Conservation (phyloP, 2,113 vertebrate species). For the Ceyx cyanopectus region DNA sequence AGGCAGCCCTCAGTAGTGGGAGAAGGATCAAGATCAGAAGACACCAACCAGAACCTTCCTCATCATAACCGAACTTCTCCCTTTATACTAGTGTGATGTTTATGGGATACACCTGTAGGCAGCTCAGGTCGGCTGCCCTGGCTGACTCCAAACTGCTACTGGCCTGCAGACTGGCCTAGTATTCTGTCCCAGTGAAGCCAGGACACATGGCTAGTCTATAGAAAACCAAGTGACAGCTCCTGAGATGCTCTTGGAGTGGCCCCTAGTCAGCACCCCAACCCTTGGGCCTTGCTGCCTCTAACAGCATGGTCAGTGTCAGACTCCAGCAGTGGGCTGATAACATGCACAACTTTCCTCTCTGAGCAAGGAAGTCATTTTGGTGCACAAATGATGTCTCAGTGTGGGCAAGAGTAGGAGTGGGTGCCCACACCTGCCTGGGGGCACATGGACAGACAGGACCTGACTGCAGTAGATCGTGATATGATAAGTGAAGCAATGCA, state of each 20-base stretch:
- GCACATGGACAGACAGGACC: accelerated
- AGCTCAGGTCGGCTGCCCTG: too few relatives aligned
- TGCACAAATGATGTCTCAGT: accelerated
- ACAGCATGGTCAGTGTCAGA: accelerated
- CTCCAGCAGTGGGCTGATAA: background rate
- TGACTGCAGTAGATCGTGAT: background rate
- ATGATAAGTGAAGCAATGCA: background rate
- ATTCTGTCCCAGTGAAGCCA: too few relatives aligned
- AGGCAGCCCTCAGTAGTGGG: too few relatives aligned
- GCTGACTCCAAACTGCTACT: too few relatives aligned
- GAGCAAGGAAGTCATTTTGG: background rate
- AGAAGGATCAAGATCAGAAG: too few relatives aligned
- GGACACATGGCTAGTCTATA: background rate
- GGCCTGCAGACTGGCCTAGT: too few relatives aligned
- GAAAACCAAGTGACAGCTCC: background rate
- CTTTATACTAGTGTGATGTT: too few relatives aligned
- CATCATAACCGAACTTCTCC: too few relatives aligned
- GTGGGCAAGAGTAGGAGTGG: background rate
- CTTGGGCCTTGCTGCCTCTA: background rate
- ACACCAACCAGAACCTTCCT: too few relatives aligned
- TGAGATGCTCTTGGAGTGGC: background rate
- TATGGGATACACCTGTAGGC: too few relatives aligned
- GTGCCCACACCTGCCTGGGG: background rate
- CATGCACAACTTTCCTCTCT: accelerated
- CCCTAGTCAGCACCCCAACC: background rate